Conservation (phyloP, 2,113 vertebrate genomes). For the Gambusia affinis region DNA sequence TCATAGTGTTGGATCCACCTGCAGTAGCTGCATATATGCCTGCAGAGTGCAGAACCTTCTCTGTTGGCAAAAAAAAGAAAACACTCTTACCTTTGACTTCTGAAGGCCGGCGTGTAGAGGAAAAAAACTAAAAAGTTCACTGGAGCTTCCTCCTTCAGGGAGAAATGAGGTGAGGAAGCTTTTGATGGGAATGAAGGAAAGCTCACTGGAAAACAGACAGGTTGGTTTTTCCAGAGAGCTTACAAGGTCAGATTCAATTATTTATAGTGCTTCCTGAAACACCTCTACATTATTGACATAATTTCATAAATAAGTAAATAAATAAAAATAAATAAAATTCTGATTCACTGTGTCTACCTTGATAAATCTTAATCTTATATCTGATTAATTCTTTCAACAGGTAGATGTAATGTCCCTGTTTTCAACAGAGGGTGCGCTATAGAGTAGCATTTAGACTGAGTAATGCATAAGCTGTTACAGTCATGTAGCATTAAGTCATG, state of each 20-base stretch:
- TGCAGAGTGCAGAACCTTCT: constrained; percentile 42
- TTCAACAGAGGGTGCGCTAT: too few relatives aligned
- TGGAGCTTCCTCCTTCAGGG: constrained; percentile 6
- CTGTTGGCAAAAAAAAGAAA: constrained; percentile 31
- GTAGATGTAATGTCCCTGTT: too few relatives aligned
- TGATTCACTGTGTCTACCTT: neutral
- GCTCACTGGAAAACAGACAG: neutral
- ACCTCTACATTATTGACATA: neutral
- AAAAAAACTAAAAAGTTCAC: constrained; percentile 51
- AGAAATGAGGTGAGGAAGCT: constrained; percentile 16
- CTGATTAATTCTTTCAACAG: too few relatives aligned
- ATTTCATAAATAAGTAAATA: neutral
- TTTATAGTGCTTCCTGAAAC: constrained; percentile 32
- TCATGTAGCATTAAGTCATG: neutral
- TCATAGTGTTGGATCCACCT: constrained; percentile 44
- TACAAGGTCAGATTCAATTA: constrained; percentile 35
- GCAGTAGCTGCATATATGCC: constrained; percentile 28
- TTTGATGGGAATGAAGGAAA: constrained; percentile 13
- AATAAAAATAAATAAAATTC: neutral
- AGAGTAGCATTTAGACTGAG: too few relatives aligned
- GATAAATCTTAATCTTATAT: neutral
- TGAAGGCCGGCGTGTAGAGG: constrained; percentile 49
- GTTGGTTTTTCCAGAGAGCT: constrained; percentile 7
- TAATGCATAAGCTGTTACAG: too few relatives aligned
- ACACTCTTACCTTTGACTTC: constrained; percentile 42